Evolutionary conservation across 2,797 vertebrate species (phyloP).

Genomic region (Pangasius djambal): DNA sequence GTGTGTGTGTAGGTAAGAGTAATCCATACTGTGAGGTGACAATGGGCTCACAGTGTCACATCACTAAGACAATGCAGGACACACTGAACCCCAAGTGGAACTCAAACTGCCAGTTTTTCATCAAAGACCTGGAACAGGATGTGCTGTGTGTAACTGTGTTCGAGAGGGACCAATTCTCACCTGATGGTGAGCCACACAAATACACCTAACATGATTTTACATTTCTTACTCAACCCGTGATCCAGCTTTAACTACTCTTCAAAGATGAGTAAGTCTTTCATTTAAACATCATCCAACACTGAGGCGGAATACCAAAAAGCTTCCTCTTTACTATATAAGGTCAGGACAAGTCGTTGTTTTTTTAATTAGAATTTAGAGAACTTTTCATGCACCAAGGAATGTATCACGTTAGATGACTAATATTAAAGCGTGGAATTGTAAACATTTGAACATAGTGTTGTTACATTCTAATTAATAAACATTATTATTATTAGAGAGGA

Average conservation of each 20-base stretch:
- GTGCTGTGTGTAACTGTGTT: conserved; percentile 98
- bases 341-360: neutral
- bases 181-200: conserved; percentile 81
- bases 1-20: conserved; percentile 84
- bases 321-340: neutral
- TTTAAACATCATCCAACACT: neutral
- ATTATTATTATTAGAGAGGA: neutral
- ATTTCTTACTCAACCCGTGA: neutral
- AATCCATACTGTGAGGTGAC: conserved; percentile 99
- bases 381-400: neutral
- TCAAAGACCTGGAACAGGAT: conserved; percentile 97
- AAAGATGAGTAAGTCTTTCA: neutral
- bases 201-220: neutral
- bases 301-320: neutral
- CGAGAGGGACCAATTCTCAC: conserved; percentile 97
- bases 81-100: conserved; percentile 98
- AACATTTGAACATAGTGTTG: too few relatives aligned
- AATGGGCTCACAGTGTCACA: conserved; percentile 98
- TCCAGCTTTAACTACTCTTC: neutral
- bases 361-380: neutral
- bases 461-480: too few relatives aligned
- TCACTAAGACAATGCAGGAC: conserved; percentile 98
- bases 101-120: conserved; percentile 99
- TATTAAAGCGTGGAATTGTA: neutral
- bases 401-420: neutral